Evolutionary conservation across 2,113 vertebrate genomes (phyloP), one percentile per base, ranked within the genome.

Genomic region (Hypocryptadius cinnamomeus): DNA sequence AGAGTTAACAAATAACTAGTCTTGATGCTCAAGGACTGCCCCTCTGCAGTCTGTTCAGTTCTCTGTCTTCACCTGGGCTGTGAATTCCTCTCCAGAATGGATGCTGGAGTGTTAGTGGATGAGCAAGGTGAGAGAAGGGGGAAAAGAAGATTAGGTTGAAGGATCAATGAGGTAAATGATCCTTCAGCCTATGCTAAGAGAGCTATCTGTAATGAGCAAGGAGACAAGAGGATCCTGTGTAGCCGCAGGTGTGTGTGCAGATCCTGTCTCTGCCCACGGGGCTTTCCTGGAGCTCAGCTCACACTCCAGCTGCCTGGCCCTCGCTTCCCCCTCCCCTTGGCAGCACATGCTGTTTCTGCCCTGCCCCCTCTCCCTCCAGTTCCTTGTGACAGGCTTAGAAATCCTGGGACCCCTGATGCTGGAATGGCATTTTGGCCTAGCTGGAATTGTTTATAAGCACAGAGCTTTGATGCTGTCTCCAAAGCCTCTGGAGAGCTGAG

Each of bases 401-500:
- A 79, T 85, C 72, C 83, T 1, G 37, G 61, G 85, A 56, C 72
- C 65, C 64, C 63, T 56, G 10, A 20, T 35, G 65, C 70, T 85
- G 90, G 87, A 96, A 94, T 94, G 94, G 85, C 87, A 87, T 95
- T 94, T 95, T 86, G 70, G 93, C 74, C 86, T 91, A 35, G 66
- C 74, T 92, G 80, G 83, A 79, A 87, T 59, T 94, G 95, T 96
- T 95, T 95, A 93, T 93, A 76, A 92, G 84, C 69, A 37, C 82
- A 87, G 79, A 85, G 86, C 93, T 96, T 95, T 97, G 94, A 97
- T 92, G 90, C 92, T 57, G 93, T 91, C 86, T 87, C 90, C 73
- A 91, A 85, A 94, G 92, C 74, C 93, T 91, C 92, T 72, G 70
- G 90, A 93, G 94, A 82, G 80, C 87, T 71, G 79, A 90, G 91